Base-by-base conservation (phyloP, 1,140 invertebrate genomes). In the Drosophila aff. region DNA sequence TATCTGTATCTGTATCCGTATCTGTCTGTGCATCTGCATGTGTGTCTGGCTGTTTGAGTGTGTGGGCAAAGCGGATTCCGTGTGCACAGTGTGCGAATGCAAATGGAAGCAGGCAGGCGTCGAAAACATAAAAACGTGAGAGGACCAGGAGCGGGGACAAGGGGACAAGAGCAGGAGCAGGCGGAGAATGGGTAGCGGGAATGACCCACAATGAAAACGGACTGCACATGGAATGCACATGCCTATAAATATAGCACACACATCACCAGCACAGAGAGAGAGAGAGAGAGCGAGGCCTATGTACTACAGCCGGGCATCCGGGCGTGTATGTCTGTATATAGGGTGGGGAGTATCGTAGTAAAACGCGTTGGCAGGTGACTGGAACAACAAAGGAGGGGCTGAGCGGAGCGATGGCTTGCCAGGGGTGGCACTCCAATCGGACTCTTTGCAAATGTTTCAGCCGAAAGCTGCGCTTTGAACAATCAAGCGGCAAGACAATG, bases 161-260 rank as follows among this genome's bases (percentile, higher is more conserved):
- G 18, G 31, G 50, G 18, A 18, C 31, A 28, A 28, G 59, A 43
- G 31, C 16, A 11, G 69, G 67, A 18, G 26, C 26, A 28, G 50
- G 61, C 63, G 72, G 55, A 57, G 74, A 84, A 65, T 59, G 81
- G 63, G 71, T 64, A 74, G 36, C 80, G 80, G 76, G 83, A 89
- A 79, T 89, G 85, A 89, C 84, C 84, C 84, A 89, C 84, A 89
- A 89, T 90, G 84, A 81, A 84, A 84, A 89, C 68, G 84, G 84
- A 86, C 83, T 65, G 38, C 61, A 81, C 62, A 82, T 82, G 66
- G 65, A 71, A 72, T 79, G 76, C 61, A 77, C 79, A 81, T 53
- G 60, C 75, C 75, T 77, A 78, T 78, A 78, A 78, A 78, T 78
- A 78, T 78, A 79, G 75, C 76, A 79, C 76, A 79, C 80, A 82